A percentile compares a stretch with the other conserved stretches of the same genome.
These are phyloP conservation scores for Crocodylus rhombifer DNA, from an alignment of 2,797 vertebrate species.

Conservation along the genomic window DNA sequence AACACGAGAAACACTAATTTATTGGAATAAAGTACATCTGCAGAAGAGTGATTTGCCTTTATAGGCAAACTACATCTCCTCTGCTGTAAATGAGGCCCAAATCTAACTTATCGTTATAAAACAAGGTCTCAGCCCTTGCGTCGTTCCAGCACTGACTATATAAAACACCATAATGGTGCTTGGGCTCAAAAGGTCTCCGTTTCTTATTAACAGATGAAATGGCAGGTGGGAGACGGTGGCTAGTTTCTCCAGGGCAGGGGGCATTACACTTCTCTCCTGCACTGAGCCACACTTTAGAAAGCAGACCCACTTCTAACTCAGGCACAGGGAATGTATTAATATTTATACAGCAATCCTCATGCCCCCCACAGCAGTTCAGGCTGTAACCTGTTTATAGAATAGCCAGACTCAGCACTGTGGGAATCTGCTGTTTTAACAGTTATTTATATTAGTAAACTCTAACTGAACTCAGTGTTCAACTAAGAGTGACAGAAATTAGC, in stretches of 20 bases:
- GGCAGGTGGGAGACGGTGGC: background rate
- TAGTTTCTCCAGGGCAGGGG: background rate
- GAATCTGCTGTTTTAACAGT: background rate
- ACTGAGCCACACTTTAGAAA: background rate
- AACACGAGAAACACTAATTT: background rate
- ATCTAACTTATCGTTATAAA: background rate
- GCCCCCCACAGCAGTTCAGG: background rate
- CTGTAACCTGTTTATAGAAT: background rate
- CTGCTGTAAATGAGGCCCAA: background rate
- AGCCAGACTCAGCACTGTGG: background rate
- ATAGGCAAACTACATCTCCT: background rate
- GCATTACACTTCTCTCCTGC: background rate
- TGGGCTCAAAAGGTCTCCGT: background rate
- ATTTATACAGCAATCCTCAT: background rate
- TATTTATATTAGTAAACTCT: background rate
- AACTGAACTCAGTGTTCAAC: background rate
- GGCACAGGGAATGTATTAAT: background rate
- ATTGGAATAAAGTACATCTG: background rate
- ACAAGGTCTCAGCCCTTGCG: background rate
- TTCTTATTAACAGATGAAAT: background rate
- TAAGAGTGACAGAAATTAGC: background rate
- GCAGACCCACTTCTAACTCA: background rate
- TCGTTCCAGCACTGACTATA: rapidly evolving
- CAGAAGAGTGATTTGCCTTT: background rate
- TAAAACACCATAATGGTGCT: background rate